Evolutionary conservation across 2,797 vertebrate species (phyloP), one percentile per base, ranked within the genome.

Genomic region (Momotus momota): DNA sequence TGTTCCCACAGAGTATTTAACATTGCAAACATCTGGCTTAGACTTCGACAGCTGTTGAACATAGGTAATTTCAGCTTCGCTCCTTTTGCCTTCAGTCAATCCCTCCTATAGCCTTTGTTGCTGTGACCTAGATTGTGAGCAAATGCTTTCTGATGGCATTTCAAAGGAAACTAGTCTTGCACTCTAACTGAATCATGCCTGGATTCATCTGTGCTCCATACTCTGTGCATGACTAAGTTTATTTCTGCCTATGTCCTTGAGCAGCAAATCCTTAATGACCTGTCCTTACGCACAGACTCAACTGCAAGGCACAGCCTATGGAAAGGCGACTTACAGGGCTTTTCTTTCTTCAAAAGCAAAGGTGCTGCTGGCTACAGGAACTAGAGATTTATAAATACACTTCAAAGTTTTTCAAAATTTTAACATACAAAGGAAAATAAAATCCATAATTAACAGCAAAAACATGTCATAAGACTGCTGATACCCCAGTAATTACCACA

Each of bases 51-150:
- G 85, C 96, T 96, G 93, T 38, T 92, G 60, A 72, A 74, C 61
- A 27, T 35, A 88, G 86, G 74, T 88, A 77, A 81, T 92, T 90
- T 92, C 86, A 95, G 81, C 81, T 74, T 88, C 51, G 29, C 77
- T 94, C 71, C 78, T 81, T 72, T 60, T 88, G 51, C 88, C 64
- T 94, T 94, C 81, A 87, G 55, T 85, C 90, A 90, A 3, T 87
- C 85, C 43, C 67, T 90, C 67, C 80, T 62, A 49, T 18, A 69
- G 83, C 78, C 81, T 94, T 96, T 84, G 77, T 96, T 90, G 81
- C 83, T 45, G 74, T 97, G 93, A 95, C 96, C 94, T 95, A 96
- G 83, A 96, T 95, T 96, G 69, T 67, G 78, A 95, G 74, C 86
- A 96, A 95, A 95, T 90, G 88, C 86, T 85, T 96, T 95, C 78